These are phyloP conservation scores for Cynoglossus semilaevis DNA, from an alignment of 2,113 vertebrate genomes.

Conservation along the genomic window DNA sequence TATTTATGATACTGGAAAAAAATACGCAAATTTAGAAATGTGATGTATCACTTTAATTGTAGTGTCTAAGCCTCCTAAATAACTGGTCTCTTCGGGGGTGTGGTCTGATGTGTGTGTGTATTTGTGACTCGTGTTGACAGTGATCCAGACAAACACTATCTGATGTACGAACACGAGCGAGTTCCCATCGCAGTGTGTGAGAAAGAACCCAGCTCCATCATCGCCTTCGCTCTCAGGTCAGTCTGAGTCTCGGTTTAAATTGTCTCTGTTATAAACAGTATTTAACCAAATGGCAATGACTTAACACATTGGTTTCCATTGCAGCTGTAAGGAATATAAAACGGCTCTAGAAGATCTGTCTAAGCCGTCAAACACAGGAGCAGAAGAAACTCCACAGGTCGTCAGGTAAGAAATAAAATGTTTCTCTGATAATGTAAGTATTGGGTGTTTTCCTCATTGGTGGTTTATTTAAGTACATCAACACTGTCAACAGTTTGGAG, in stretches of 20 bases:
- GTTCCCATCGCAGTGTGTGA: conserved; percentile 97
- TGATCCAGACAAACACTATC: conserved; percentile 96
- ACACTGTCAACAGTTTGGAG: too few relatives aligned
- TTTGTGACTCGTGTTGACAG: conserved; percentile 66
- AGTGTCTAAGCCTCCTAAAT: too few relatives aligned
- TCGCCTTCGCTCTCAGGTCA: conserved; percentile 98
- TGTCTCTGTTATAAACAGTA: not conserved
- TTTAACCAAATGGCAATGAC: not conserved
- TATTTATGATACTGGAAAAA: too few relatives aligned
- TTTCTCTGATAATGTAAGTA: too few relatives aligned
- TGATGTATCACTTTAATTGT: too few relatives aligned
- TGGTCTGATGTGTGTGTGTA: not conserved
- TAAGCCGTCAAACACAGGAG: conserved; percentile 76
- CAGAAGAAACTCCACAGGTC: conserved; percentile 79
- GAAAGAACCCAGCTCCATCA: conserved; percentile 96
- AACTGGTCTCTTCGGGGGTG: too few relatives aligned
- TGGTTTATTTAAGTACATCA: too few relatives aligned
- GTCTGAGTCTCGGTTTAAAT: not conserved
- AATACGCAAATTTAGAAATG: too few relatives aligned
- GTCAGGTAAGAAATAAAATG: conserved; percentile 69
- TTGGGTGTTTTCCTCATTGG: too few relatives aligned
- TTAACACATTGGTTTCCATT: not conserved
- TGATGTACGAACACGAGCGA: conserved; percentile 96
- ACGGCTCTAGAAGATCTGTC: conserved; percentile 91
- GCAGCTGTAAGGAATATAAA: conserved; percentile 96